A percentile compares a stretch with the other conserved stretches of the same genome.
These are phyloP conservation scores for Drosophila mayaguana DNA, from an alignment of 2,888 invertebrate genomes.

Conservation along the genomic window DNA sequence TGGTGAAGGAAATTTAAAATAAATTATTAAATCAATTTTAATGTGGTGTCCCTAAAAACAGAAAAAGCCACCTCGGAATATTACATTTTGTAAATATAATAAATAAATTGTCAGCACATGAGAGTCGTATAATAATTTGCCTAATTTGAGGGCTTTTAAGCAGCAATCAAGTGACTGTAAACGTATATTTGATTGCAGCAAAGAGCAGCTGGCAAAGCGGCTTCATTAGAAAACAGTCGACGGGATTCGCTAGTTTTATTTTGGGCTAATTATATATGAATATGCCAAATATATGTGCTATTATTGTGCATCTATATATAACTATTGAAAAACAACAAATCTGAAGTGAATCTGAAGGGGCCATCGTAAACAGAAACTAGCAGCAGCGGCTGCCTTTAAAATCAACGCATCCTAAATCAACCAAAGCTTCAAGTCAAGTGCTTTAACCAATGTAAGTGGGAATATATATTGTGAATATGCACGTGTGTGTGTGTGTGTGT, in stretches of 20 bases:
- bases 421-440: conserved; percentile 15
- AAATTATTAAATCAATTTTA: no score
- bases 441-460: conserved; percentile 22
- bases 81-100: no score
- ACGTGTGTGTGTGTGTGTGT: neutral
- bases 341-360: conserved; percentile 27
- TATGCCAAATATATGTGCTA: neutral
- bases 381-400: conserved; percentile 25
- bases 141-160: conserved; percentile 36
- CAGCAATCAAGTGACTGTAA: conserved; percentile 34
- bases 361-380: conserved; percentile 18
- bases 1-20: no score
- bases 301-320: neutral
- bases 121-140: no score
- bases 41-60: no score
- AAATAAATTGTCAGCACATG: no score
- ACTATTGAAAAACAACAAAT: neutral
- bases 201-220: conserved; percentile 4
- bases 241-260: neutral
- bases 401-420: conserved; percentile 22
- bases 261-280: neutral
- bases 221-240: conserved; percentile 4
- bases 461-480: conserved; percentile 29
- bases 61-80: no score
- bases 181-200: conserved; percentile 20